Evolutionary conservation across 2,797 vertebrate genomes (phyloP).

Genomic region (Lithobates sylvaticus): DNA sequence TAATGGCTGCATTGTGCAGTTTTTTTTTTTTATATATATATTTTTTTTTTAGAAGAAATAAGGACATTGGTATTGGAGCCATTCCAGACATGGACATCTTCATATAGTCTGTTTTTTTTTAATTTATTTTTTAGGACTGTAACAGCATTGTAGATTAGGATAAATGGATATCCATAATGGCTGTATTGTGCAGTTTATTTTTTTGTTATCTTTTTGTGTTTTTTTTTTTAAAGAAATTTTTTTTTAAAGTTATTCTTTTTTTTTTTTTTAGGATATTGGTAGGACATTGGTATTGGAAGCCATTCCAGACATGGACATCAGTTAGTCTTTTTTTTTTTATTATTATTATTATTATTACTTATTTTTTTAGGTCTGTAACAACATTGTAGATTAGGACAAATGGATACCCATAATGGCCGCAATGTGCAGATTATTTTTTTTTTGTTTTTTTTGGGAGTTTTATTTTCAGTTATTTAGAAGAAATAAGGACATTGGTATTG

Average conservation of each 20-base stretch:
- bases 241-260: too few relatives aligned
- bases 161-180: too few relatives aligned
- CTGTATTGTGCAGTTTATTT: background rate
- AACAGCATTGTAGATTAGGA: background rate
- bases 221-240: background rate
- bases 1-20: too few relatives aligned
- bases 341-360: background rate
- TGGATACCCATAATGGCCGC: background rate
- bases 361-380: constrained; percentile 46
- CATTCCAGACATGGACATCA: constrained; percentile 49
- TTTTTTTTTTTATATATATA: constrained; percentile 7
- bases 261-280: too few relatives aligned
- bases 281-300: too few relatives aligned
- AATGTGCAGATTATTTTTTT: background rate
- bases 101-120: constrained; percentile 22
- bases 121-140: constrained; percentile 23
- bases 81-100: constrained; percentile 48
- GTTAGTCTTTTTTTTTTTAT: constrained; percentile 31
- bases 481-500: too few relatives aligned
- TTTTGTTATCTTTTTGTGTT: constrained; percentile 31
- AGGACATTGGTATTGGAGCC: too few relatives aligned
- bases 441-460: too few relatives aligned
- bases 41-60: background rate
- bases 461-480: too few relatives aligned
- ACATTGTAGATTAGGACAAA: constrained; percentile 50